Base-by-base conservation (phyloP, 2,888 invertebrate genomes). In the Noctua fimbriata region DNA sequence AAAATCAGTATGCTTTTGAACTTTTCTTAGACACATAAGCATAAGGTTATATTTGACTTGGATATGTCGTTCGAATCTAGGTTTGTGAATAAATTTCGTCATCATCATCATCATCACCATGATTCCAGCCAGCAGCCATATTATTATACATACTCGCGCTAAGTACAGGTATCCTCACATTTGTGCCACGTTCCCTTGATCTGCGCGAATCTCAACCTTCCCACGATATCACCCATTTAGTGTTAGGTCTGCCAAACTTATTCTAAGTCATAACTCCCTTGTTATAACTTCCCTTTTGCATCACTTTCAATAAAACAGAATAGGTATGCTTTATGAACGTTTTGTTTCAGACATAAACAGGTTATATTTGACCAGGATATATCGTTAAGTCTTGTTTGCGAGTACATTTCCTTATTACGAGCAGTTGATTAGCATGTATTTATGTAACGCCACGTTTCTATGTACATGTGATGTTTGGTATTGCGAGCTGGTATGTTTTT, bases 391-490 rank as follows among this genome's bases (percentile, higher is more conserved):
- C 69, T 44, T 81, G 55, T 65, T 65, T 76, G 83, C 32, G 36
- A n/a, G 52, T 66, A 49, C 6, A 49, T 58, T 52, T 12, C 36
- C 36, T 63, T 63, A 63, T 44, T 79, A 79, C 49, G 58, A 9
- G n/a, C 24, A 72, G 69, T 69, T 69, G 80, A 83, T 83, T 80
- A 83, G 67, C n/a, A 80, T 67, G 47, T 72, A 58, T 85, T 83
- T 85, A 83, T 83, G 82, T 73, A 63, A 55, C 41, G 1, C 47
- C 82, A 83, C 82, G 82, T 74, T 66, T 58, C 63, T 32, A 47
- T 28, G 24, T 32, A 47, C 55, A 6, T 21, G 28, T 10, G 28
- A 12, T n/a, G 55, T 52, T 79, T 47, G n/a, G 21, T 81, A 55
- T 28, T 28, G 18, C 24, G 3, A 81, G 60, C 14, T 24, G 9